phyloP scores from a whole-genome alignment of 2,113 vertebrate species.

The Boulengeromyrus knoepffleri region DNA sequence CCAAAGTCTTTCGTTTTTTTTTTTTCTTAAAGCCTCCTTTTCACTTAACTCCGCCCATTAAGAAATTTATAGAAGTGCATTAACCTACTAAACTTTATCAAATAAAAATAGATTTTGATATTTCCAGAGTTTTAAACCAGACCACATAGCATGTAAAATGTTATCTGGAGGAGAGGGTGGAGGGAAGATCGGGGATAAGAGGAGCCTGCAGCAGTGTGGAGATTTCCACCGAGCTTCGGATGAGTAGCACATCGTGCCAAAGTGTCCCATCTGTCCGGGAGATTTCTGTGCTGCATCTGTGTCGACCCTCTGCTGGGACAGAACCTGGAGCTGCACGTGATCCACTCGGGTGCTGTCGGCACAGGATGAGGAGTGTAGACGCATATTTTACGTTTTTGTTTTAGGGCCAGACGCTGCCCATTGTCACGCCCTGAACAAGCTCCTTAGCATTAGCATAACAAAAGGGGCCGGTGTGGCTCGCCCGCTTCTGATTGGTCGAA shows the following conservation, averaged over 20 bases:
- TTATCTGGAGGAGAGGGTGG: background rate
- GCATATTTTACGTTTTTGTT: background rate
- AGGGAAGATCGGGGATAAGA: background rate
- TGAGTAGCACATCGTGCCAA: background rate
- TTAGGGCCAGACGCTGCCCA: background rate
- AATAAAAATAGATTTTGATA: slow-evolving; percentile 2
- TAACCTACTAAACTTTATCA: slow-evolving; percentile 1
- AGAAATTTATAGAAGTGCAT: slow-evolving; percentile 6
- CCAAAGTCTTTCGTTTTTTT: background rate
- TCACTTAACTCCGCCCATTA: background rate
- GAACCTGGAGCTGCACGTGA: background rate
- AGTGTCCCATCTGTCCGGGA: background rate
- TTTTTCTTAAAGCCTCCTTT: background rate
- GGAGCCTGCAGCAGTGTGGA: background rate
- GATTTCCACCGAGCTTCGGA: background rate
- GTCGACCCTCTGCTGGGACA: background rate
- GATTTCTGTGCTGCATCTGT: background rate
- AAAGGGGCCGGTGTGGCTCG: background rate
- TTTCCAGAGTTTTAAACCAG: background rate
- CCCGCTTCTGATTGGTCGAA: background rate
- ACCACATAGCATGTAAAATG: background rate
- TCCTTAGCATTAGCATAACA: slow-evolving; percentile 3
- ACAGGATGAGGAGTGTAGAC: background rate
- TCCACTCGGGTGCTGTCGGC: background rate
- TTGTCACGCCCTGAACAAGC: background rate